Conservation (phyloP, 2,113 vertebrate species). For the Recurvirostra avosetta region DNA sequence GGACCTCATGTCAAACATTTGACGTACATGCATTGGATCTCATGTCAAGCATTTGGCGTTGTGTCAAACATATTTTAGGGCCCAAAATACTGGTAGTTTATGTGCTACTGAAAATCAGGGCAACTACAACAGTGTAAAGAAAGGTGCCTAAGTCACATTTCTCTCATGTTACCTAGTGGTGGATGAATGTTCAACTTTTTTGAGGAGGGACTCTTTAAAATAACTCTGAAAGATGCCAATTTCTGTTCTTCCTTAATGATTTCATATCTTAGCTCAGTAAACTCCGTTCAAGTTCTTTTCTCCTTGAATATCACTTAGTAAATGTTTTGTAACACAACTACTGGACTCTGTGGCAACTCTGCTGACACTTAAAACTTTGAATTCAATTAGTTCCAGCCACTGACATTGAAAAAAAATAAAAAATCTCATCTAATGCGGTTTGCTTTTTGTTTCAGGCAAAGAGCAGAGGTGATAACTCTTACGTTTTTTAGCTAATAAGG, state of each 20-base stretch:
- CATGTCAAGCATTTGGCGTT: not conserved
- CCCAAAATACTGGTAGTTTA: not conserved
- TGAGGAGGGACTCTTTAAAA: not conserved
- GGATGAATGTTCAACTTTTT: not conserved
- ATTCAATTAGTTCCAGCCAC: not conserved
- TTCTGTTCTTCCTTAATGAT: not conserved
- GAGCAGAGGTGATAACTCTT: not conserved
- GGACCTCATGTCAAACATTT: not conserved
- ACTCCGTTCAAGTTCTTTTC: not conserved
- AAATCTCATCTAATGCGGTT: not conserved
- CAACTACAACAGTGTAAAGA: not conserved
- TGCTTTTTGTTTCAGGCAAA: constrained; percentile 14
- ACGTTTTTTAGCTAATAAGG: constrained; percentile 7
- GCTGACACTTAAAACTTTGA: not conserved
- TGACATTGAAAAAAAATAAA: not conserved
- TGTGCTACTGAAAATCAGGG: not conserved
- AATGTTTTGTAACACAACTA: not conserved
- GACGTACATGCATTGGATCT: not conserved
- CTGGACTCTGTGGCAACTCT: not conserved
- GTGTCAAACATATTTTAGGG: not conserved
- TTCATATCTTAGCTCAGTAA: not conserved
- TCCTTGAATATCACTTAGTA: not conserved
- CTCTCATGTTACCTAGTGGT: not conserved
- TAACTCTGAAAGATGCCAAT: not conserved
- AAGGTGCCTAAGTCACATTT: not conserved